Evolutionary conservation across 2,113 vertebrate genomes (phyloP).

Genomic region (Lipotes vexillifer): DNA sequence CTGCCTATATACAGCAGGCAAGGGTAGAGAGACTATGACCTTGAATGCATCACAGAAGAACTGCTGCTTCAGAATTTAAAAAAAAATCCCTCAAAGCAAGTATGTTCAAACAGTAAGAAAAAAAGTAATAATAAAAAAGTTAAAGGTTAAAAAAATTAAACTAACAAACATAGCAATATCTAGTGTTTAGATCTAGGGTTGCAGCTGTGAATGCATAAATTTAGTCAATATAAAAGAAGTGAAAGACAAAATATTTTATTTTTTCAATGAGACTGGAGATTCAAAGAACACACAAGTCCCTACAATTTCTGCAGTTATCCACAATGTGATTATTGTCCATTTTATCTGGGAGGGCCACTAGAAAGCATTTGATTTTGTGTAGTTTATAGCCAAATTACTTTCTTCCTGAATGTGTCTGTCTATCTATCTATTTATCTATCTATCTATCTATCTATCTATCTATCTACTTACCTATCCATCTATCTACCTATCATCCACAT

Average conservation of each 20-base stretch:
- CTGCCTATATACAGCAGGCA: constrained; percentile 15
- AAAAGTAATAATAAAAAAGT: not conserved
- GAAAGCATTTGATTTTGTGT: not conserved
- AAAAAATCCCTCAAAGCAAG: constrained; percentile 26
- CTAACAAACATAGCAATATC: not conserved
- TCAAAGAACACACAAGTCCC: not conserved
- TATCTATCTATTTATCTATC: not conserved
- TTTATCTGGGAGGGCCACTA: not conserved
- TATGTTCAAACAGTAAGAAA: not conserved
- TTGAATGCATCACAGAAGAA: constrained; percentile 31
- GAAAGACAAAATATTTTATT: not conserved
- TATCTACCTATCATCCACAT: not conserved
- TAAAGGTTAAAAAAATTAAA: not conserved
- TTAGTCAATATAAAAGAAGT: not conserved
- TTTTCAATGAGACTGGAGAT: not conserved
- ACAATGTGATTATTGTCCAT: not conserved
- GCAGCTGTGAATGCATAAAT: not conserved
- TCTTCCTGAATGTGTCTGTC: not conserved
- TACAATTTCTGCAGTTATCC: not conserved
- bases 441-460: not conserved
- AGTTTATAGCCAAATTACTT: not conserved
- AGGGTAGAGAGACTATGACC: constrained; percentile 19
- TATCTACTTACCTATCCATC: not conserved
- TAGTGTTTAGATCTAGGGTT: not conserved
- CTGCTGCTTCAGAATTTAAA: not conserved